Percentiles rank a stretch among this genome's conserved stretches.
Conservation (phyloP, 1,140 invertebrate species). For the Coboldia fuscipes region DNA sequence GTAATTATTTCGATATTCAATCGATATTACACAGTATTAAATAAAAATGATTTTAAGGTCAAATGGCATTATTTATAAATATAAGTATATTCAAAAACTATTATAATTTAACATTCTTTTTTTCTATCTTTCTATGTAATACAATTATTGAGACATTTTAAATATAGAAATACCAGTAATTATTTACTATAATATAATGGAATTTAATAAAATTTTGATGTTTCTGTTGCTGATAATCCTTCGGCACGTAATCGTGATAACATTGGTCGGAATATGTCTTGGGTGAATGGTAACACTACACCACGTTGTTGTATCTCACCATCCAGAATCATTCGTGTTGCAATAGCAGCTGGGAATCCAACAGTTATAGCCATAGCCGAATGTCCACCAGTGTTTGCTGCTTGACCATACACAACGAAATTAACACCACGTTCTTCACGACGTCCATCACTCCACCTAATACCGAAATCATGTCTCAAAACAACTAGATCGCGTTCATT, state of each 20-base stretch:
- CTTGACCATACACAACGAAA: constrained; percentile 82
- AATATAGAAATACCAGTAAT: not conserved
- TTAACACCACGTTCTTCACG: constrained; percentile 73
- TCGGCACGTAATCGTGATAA: constrained; percentile 63
- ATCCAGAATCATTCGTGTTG: constrained; percentile 91
- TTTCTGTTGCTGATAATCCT: constrained; percentile 62
- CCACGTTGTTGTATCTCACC: constrained; percentile 91
- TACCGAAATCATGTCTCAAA: constrained; percentile 78
- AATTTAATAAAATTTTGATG: too few relatives aligned
- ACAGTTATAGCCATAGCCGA: constrained; percentile 98
- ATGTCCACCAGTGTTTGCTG: constrained; percentile 34
- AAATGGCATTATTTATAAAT: not conserved
- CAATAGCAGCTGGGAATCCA: constrained; percentile 88
- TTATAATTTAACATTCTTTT: not conserved
- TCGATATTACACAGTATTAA: not conserved
- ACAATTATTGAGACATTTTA: not conserved
- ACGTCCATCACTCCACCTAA: constrained; percentile 75
- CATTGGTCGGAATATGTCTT: constrained; percentile 81
- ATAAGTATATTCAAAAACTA: not conserved
- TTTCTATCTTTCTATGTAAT: not conserved
- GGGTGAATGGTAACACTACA: constrained; percentile 71
- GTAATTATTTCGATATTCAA: not conserved
- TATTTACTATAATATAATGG: constrained; percentile 7
- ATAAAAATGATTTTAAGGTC: not conserved
- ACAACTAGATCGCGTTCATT: constrained; percentile 88